Evolutionary conservation across 2,888 invertebrate genomes (phyloP).

Genomic region (Leptinotarsa haldemani): DNA sequence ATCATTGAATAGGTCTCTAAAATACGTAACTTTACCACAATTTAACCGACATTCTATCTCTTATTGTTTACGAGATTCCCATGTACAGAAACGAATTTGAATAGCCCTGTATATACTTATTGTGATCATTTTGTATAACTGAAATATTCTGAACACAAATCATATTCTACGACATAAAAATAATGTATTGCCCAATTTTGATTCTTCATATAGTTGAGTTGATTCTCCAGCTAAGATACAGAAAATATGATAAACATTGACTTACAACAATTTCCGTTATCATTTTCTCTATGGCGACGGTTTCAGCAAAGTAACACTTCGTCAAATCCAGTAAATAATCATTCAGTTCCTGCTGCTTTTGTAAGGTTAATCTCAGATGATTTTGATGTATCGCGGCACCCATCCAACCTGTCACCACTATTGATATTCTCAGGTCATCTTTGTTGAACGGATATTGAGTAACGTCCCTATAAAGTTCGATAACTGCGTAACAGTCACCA

Average conservation of each 20-base stretch:
- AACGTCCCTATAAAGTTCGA: slow-evolving; percentile 70
- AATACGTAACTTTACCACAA: too few relatives aligned
- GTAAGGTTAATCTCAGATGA: slow-evolving; percentile 59
- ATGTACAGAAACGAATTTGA: too few relatives aligned
- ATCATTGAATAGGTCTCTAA: too few relatives aligned
- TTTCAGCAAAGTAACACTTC: slow-evolving; percentile 69
- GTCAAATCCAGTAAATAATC: slow-evolving; percentile 63
- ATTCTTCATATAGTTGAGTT: too few relatives aligned
- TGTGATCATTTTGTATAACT: too few relatives aligned
- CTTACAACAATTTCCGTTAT: slow-evolving; percentile 69
- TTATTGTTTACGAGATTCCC: too few relatives aligned
- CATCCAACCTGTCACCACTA: slow-evolving; percentile 64
- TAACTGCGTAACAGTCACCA: slow-evolving; percentile 71
- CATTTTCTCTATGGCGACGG: slow-evolving; percentile 70
- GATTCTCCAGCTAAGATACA: too few relatives aligned
- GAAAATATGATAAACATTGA: not conserved
- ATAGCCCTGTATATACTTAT: too few relatives aligned
- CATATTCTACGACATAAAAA: too few relatives aligned
- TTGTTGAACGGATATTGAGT: slow-evolving; percentile 56
- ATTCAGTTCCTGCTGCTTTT: slow-evolving; percentile 64
- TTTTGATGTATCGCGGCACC: slow-evolving; percentile 66
- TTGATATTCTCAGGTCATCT: slow-evolving; percentile 61
- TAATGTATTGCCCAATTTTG: too few relatives aligned
- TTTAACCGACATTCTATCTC: too few relatives aligned
- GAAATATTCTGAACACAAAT: too few relatives aligned